phyloP scores from a whole-genome alignment of 2,797 vertebrate species.

The Scleropages formosus region DNA sequence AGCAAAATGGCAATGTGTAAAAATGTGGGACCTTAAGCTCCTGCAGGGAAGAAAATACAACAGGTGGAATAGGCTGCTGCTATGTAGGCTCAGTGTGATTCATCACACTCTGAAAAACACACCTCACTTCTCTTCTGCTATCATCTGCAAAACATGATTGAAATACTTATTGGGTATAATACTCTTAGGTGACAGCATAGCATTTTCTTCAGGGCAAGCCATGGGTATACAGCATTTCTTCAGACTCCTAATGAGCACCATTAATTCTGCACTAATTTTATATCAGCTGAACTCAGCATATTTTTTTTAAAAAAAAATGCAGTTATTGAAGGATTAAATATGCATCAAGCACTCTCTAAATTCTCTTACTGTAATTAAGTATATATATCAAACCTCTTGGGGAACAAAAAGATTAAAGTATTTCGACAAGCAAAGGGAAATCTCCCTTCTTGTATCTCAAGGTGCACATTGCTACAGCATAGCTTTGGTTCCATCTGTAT shows the following conservation, averaged over 20 bases:
- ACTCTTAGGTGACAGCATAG: conserved; percentile 31
- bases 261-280: conserved; percentile 59
- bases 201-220: conserved; percentile 44
- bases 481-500: not conserved
- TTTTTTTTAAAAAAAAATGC: conserved; percentile 54
- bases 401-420: conserved; percentile 50
- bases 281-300: conserved; percentile 64
- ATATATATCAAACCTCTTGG: conserved; percentile 54
- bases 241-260: conserved; percentile 63
- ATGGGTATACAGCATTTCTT: conserved; percentile 54
- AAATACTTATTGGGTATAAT: conserved; percentile 43
- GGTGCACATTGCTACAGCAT: no score
- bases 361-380: conserved; percentile 60
- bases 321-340: conserved; percentile 69
- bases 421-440: not conserved
- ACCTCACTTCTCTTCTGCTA: not conserved
- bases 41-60: not conserved
- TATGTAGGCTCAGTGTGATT: not conserved
- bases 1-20: no score
- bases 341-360: conserved; percentile 57
- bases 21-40: no score
- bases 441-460: not conserved
- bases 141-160: conserved; percentile 28
- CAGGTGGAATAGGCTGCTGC: not conserved
- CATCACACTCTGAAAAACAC: not conserved